phyloP scores from a whole-genome alignment of 2,888 invertebrate genomes.

The Druceiella hillmani region DNA sequence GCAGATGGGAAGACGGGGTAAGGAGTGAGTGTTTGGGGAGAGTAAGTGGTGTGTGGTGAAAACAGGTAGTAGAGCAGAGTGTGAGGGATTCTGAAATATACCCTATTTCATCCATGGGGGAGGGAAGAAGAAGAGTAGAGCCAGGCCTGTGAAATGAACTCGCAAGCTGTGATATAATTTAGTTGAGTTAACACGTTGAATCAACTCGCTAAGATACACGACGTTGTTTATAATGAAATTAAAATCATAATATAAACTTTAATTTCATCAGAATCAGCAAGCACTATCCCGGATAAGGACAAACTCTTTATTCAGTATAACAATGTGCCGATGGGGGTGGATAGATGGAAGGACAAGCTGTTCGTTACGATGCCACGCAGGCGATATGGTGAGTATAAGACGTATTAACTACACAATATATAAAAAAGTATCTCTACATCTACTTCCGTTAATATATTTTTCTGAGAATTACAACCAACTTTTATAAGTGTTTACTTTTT shows the following conservation, averaged over 20 bases:
- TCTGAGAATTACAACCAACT: background rate
- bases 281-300: slow-evolving; percentile 23
- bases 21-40: too few relatives aligned
- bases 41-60: too few relatives aligned
- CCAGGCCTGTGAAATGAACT: background rate
- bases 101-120: too few relatives aligned
- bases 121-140: background rate
- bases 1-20: too few relatives aligned
- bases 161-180: background rate
- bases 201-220: too few relatives aligned
- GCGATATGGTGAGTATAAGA: slow-evolving; percentile 44
- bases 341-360: slow-evolving; percentile 57
- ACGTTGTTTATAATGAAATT: too few relatives aligned
- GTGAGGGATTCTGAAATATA: too few relatives aligned
- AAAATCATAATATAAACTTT: too few relatives aligned
- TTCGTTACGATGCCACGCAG: slow-evolving; percentile 70
- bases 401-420: background rate
- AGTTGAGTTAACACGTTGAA: too few relatives aligned
- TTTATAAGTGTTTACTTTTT: background rate
- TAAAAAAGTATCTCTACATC: background rate
- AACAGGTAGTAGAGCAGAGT: too few relatives aligned
- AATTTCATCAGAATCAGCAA: too few relatives aligned
- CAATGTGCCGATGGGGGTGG: slow-evolving; percentile 64
- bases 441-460: slow-evolving; percentile 2
- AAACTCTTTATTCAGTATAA: slow-evolving; percentile 46